Evolutionary conservation across 2,797 vertebrate genomes (phyloP).

Genomic region (Cynopterus sphinx): DNA sequence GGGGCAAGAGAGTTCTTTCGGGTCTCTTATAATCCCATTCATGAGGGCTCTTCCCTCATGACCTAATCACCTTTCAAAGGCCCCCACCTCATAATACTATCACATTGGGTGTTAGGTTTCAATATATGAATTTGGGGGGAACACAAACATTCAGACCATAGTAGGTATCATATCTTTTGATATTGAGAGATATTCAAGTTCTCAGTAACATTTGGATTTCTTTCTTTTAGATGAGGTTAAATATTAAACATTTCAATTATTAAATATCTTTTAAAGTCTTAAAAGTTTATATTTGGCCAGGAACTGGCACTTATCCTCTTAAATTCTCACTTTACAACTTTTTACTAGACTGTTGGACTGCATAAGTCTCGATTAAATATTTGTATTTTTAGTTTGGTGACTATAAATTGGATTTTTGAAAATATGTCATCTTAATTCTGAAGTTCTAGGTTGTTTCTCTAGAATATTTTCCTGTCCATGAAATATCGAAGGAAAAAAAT

Average conservation of each 20-base stretch:
- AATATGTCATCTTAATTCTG: background rate
- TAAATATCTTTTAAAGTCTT: slow-evolving; percentile 9
- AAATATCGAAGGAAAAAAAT: background rate
- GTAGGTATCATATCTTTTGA: background rate
- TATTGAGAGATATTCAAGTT: background rate
- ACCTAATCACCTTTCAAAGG: background rate
- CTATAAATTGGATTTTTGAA: slow-evolving; percentile 36
- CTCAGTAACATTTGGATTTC: background rate
- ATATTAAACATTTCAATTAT: background rate
- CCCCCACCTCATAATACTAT: background rate
- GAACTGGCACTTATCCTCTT: background rate
- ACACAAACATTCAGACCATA: background rate
- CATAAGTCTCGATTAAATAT: background rate
- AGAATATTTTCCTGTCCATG: slow-evolving; percentile 4
- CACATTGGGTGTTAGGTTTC: background rate
- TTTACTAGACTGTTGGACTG: background rate
- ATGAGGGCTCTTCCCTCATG: background rate
- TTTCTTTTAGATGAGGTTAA: slow-evolving; percentile 40
- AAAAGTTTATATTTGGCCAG: slow-evolving; percentile 6
- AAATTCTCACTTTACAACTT: slow-evolving; percentile 51
- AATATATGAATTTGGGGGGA: background rate
- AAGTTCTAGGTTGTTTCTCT: slow-evolving; percentile 35
- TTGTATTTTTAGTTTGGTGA: slow-evolving; percentile 49
- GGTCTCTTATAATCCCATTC: background rate
- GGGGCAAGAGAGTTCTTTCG: background rate